phyloP scores from a whole-genome alignment of 2,113 vertebrate species.

The Oreochromis aureus region DNA sequence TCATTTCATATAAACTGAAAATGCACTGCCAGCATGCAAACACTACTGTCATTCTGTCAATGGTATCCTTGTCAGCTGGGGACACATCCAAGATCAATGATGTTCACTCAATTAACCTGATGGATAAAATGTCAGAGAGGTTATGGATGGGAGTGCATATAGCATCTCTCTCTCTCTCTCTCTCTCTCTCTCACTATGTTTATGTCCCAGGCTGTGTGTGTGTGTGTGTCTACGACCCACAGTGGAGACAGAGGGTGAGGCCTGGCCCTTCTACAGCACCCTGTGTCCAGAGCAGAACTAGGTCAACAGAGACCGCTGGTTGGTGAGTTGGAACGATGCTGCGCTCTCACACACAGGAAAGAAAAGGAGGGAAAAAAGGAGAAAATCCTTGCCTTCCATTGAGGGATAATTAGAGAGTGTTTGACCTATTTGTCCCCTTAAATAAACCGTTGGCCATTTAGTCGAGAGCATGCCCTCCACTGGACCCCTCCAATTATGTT shows the following conservation, averaged over 20 bases:
- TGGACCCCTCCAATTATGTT: slow-evolving; percentile 26
- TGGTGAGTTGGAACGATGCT: slow-evolving; percentile 65
- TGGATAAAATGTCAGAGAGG: slow-evolving; percentile 35
- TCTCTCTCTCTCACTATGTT: background rate
- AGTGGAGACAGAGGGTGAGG: slow-evolving; percentile 46
- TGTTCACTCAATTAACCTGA: slow-evolving; percentile 54
- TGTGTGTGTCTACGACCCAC: slow-evolving; percentile 4
- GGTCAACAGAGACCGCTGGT: slow-evolving; percentile 65
- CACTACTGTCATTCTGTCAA: slow-evolving; percentile 31
- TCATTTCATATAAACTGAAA: background rate
- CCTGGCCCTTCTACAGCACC: slow-evolving; percentile 42
- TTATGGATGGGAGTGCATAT: slow-evolving; percentile 8
- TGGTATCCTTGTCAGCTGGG: slow-evolving; percentile 25
- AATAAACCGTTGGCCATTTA: slow-evolving; percentile 54
- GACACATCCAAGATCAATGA: slow-evolving; percentile 44
- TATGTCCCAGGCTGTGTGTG: background rate
- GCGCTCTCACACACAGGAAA: slow-evolving; percentile 48
- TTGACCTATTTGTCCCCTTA: slow-evolving; percentile 63
- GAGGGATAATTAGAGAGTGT: slow-evolving; percentile 57
- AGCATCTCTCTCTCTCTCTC: background rate
- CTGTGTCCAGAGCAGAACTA: slow-evolving; percentile 62
- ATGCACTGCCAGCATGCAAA: slow-evolving; percentile 11
- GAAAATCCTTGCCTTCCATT: slow-evolving; percentile 47
- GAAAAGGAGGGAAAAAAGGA: slow-evolving; percentile 26
- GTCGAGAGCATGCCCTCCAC: background rate